These are phyloP conservation scores for Batillaria attramentaria DNA, from an alignment of 1,140 invertebrate species.

Conservation along the genomic window DNA sequence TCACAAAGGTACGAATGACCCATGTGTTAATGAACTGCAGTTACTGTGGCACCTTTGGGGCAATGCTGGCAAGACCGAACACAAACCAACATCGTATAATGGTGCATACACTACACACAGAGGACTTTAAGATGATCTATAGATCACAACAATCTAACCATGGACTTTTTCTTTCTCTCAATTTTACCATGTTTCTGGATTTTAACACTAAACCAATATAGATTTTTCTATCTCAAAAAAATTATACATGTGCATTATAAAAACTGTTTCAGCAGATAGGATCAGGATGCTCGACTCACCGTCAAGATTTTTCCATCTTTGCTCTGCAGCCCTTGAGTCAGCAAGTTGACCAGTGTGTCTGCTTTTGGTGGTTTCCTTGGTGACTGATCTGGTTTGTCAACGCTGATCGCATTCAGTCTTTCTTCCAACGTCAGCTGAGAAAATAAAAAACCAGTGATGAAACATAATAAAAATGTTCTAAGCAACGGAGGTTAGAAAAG, in stretches of 20 bases:
- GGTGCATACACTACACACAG: background rate
- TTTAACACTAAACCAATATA: too few species aligned
- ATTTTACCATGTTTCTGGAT: too few species aligned
- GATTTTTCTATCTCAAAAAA: too few species aligned
- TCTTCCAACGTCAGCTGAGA: constrained; percentile 67
- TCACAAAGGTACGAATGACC: background rate
- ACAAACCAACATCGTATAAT: constrained; percentile 11
- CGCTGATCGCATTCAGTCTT: constrained; percentile 63
- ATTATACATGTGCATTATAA: too few species aligned
- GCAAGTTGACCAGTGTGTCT: constrained; percentile 61
- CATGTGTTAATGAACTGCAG: background rate
- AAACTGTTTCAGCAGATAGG: background rate
- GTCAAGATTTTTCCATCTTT: constrained; percentile 64
- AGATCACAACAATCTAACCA: too few species aligned
- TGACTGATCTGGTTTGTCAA: constrained; percentile 47
- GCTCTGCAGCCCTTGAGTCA: constrained; percentile 69
- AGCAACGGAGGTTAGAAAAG: background rate
- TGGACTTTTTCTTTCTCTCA: too few species aligned
- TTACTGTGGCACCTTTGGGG: constrained; percentile 6
- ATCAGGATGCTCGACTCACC: constrained; percentile 51
- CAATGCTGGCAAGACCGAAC: constrained; percentile 13
- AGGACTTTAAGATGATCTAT: too few species aligned
- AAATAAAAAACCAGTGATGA: background rate
- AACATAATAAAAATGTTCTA: background rate
- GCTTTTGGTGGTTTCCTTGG: constrained; percentile 55